These are phyloP conservation scores for Himalopsyche kuldschensis DNA, from an alignment of 2,888 invertebrate species.

Conservation along the genomic window DNA sequence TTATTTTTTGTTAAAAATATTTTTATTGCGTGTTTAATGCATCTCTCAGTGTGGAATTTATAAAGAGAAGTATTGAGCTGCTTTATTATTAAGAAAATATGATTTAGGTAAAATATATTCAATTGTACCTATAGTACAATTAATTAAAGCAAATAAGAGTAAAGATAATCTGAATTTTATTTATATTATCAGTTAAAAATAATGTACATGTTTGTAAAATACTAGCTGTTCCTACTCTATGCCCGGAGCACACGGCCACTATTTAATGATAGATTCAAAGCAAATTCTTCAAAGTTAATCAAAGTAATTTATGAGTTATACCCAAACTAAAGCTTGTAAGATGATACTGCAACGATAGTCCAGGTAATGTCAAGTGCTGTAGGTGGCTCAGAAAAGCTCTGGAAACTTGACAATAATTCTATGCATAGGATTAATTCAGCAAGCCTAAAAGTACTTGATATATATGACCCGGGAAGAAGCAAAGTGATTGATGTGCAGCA, in stretches of 20 bases:
- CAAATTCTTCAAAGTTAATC: not conserved
- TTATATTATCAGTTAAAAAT: not conserved
- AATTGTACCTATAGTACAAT: slow-evolving; percentile 19
- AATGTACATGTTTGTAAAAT: not conserved
- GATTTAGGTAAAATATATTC: slow-evolving; percentile 7
- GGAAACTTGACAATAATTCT: slow-evolving; percentile 17
- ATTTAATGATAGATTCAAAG: not conserved
- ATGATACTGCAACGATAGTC: not conserved
- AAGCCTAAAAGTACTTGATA: too few species aligned
- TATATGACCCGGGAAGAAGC: too few species aligned
- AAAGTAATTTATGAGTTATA: not conserved
- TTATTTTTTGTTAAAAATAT: slow-evolving; percentile 25
- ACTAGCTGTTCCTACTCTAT: not conserved
- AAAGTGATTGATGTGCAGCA: too few species aligned
- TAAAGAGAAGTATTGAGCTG: slow-evolving; percentile 7
- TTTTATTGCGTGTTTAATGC: slow-evolving; percentile 17
- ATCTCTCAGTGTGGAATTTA: not conserved
- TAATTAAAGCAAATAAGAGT: slow-evolving; percentile 20
- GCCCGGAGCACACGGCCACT: too few species aligned
- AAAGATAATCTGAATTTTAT: not conserved
- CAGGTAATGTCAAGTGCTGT: slow-evolving; percentile 3
- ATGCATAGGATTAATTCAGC: not conserved
- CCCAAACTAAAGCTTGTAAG: not conserved
- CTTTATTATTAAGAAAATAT: slow-evolving; percentile 3
- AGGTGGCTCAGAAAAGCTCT: too few species aligned